Evolutionary conservation across 1,140 invertebrate species (phyloP), one percentile per base, ranked within the genome.

Genomic region (Brevipalpus yothersi): DNA sequence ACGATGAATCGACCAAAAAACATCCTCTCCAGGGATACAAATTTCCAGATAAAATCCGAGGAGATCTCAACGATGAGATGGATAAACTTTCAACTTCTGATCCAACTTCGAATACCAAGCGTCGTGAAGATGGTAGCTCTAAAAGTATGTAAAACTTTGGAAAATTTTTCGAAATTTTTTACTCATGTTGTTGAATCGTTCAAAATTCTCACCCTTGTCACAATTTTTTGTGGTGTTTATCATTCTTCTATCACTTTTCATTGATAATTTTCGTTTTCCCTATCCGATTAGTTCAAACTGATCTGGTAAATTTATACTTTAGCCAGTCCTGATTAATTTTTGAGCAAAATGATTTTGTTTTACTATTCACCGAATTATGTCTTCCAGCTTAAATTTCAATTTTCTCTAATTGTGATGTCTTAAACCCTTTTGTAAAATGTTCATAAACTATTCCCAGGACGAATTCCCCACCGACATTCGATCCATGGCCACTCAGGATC

Each of bases 401-500:
- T 31, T 31, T 31, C 31, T 31, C n/a, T n/a, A n/a, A n/a, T n/a
- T 31, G 2, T 5, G 15, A 21, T 31, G 31, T 31, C 31, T 31
- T 5, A 5, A 53, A 23, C 49, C 31, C 31, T 31, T 31, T 31
- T 31, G 31, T 31, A 31, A 31, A 31, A 31, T 5, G n/a, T 51
- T 51, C 49, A 17, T 45, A 2, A 45, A 45, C 49, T 51, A 51
- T 51, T 17, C 23, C 19, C n/a, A 60, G 53, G 60, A 41, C 41
- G 43, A n/a, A 39, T 60, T 72, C 83, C 82, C 74, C 84, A 88
- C 76, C 81, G 85, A 73, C 85, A 88, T 82, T 86, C 84, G 79
- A 84, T 88, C 78, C 83, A 83, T 73, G 83, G 83, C 75, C 84
- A 88, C 79, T 83, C 86, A 79, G 85, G 80, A 77, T 84, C 84